These are phyloP conservation scores for Coracias cyanogaster DNA, from an alignment of 2,797 vertebrate genomes.

Conservation along the genomic window DNA sequence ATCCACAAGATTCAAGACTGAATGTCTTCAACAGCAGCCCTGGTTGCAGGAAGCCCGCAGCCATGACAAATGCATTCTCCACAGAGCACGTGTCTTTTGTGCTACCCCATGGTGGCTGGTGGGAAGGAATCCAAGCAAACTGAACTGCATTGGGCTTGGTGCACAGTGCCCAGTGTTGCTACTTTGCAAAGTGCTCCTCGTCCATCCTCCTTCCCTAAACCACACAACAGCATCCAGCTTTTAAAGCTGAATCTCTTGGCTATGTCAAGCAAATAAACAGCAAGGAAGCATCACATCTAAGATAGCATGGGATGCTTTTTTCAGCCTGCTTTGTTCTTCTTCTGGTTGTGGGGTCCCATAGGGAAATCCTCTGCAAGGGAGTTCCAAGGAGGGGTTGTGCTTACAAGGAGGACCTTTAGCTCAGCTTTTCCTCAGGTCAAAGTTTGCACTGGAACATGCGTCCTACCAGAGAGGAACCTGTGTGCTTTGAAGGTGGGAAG, in stretches of 20 bases:
- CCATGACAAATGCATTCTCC: not conserved
- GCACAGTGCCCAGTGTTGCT: not conserved
- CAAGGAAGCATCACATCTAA: not conserved
- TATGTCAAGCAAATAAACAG: not conserved
- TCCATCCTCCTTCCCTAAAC: not conserved
- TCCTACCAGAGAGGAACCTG: not conserved
- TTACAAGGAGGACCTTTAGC: not conserved
- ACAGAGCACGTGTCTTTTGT: rapidly evolving
- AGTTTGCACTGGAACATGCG: not conserved
- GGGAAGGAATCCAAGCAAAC: not conserved
- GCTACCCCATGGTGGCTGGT: not conserved
- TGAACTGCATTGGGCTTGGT: not conserved
- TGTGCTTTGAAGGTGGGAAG: not conserved
- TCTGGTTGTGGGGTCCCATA: not conserved
- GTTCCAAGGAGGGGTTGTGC: not conserved
- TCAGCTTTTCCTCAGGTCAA: not conserved
- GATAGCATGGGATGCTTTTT: not conserved
- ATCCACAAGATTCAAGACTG: not conserved
- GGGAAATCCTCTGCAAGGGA: not conserved
- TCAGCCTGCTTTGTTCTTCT: not conserved
- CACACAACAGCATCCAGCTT: not conserved
- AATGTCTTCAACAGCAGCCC: not conserved
- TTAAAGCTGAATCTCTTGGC: not conserved
- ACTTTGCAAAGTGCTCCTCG: not conserved
- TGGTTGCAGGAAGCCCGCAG: not conserved